phyloP scores from a whole-genome alignment of 2,888 invertebrate genomes.

The Bellardia pandia region DNA sequence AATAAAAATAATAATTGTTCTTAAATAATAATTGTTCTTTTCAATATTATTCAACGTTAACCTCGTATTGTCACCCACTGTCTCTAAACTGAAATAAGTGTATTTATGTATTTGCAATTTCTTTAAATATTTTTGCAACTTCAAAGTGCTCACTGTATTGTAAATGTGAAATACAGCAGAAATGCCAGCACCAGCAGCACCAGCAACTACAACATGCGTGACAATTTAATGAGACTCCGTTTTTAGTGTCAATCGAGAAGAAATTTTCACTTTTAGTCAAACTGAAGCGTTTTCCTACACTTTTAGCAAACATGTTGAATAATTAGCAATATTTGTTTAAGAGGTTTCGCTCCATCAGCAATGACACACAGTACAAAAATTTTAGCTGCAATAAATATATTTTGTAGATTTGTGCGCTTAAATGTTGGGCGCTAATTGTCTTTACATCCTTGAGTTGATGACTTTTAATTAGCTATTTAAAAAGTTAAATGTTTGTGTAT shows the following conservation, averaged over 20 bases:
- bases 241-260: constrained; percentile 69
- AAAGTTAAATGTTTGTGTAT: constrained; percentile 60
- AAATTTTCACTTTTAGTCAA: constrained; percentile 53
- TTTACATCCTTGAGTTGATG: constrained; percentile 81
- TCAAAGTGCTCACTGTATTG: constrained; percentile 67
- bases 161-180: constrained; percentile 52
- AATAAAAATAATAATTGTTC: no score
- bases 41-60: no score
- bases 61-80: not conserved
- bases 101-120: not conserved
- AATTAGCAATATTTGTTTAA: constrained; percentile 73
- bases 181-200: constrained; percentile 37
- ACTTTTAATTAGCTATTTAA: constrained; percentile 72
- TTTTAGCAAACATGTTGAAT: constrained; percentile 59
- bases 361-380: constrained; percentile 77
- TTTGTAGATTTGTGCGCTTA: constrained; percentile 39
- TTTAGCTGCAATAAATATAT: constrained; percentile 10
- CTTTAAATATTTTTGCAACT: constrained; percentile 35
- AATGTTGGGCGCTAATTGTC: constrained; percentile 81
- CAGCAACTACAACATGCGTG: constrained; percentile 80
- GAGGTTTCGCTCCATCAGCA: constrained; percentile 78
- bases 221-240: constrained; percentile 82
- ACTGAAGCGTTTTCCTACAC: constrained; percentile 21
- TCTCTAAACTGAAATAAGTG: not conserved
- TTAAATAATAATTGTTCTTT: no score